Evolutionary conservation across 2,113 vertebrate species (phyloP), one percentile per base, ranked within the genome.

Genomic region (Indicator indicator): DNA sequence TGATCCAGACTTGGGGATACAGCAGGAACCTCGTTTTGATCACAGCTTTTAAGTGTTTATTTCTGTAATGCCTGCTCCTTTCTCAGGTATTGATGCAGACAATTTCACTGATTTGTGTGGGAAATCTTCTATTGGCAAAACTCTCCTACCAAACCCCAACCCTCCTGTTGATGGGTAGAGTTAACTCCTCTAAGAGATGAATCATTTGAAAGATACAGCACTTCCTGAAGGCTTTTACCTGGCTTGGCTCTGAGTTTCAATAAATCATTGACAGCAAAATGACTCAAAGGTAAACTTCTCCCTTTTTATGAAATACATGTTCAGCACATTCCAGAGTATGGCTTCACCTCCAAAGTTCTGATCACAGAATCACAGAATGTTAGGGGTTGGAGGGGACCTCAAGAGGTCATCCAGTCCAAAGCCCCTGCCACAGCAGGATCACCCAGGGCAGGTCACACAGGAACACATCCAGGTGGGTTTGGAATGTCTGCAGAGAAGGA

Each of bases 201-300:
- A 64, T 40, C 76, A 30, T 73, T 78, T 77, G 85, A 83, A 86
- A 87, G 69, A 40, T n/a, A 27, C 21, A 72, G 50, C 24, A 54
- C 62, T 85, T 95, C 63, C 68, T 86, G 48, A 46, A n/a, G 73
- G 71, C 63, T 90, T 85, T 90, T 89, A 81, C 67, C 71, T 94
- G 55, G 54, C 81, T 82, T 83, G 59, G 62, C 83, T 87, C 46
- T 7, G n/a, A 84, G 20, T 93, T 91, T 50, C 64, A 63, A 77
- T 74, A 95, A 89, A 82, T 92, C 76, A 73, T 67, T 28, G 69
- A 54, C 75, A 83, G 54, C 68, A 83, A 90, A 86, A 70, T 63
- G 7, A 19, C 69, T 94, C n/a, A 18, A 71, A 76, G 71, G 52
- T 54, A 63, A 93, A 88, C 50, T 81, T 79, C 36, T 72, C 46